phyloP scores from a whole-genome alignment of 1,140 invertebrate species.

The Andricus grossulariae region DNA sequence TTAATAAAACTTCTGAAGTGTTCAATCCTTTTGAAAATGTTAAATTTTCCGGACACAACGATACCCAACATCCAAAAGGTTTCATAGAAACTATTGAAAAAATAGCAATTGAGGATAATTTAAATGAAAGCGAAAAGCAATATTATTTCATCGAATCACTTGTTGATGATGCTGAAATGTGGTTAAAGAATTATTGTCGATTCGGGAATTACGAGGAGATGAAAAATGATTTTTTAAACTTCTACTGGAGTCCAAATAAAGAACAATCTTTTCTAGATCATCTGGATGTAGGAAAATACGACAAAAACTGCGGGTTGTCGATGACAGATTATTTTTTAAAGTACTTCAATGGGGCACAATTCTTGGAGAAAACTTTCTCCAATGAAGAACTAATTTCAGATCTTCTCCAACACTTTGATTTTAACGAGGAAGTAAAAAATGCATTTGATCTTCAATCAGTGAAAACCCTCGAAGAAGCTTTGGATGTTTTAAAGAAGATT shows the following conservation, averaged over 20 bases:
- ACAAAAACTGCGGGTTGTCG: not conserved
- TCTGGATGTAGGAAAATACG: not conserved
- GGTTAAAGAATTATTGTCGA: not conserved
- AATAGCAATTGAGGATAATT: not conserved
- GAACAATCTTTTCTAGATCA: not conserved
- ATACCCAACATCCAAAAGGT: not conserved
- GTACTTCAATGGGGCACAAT: not conserved
- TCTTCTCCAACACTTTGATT: constrained; percentile 6
- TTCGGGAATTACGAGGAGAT: not conserved
- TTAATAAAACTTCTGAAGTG: too few relatives aligned
- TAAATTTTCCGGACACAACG: not conserved
- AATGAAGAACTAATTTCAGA: not conserved
- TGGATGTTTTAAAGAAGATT: constrained; percentile 7
- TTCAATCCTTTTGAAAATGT: not conserved
- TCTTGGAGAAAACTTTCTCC: not conserved
- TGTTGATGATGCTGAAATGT: constrained; percentile 7
- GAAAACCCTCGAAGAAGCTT: not conserved
- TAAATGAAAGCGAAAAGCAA: constrained; percentile 2
- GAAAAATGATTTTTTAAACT: constrained; percentile 1
- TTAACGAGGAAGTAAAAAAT: not conserved
- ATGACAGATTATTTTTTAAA: constrained; percentile 17
- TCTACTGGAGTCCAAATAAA: constrained; percentile 11
- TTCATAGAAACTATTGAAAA: constrained; percentile 7
- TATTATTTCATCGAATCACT: constrained; percentile 2
- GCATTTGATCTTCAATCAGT: constrained; percentile 5